Evolutionary conservation across 2,797 vertebrate species (phyloP), one percentile per base, ranked within the genome.

Genomic region (Melanotaenia trifasciata): DNA sequence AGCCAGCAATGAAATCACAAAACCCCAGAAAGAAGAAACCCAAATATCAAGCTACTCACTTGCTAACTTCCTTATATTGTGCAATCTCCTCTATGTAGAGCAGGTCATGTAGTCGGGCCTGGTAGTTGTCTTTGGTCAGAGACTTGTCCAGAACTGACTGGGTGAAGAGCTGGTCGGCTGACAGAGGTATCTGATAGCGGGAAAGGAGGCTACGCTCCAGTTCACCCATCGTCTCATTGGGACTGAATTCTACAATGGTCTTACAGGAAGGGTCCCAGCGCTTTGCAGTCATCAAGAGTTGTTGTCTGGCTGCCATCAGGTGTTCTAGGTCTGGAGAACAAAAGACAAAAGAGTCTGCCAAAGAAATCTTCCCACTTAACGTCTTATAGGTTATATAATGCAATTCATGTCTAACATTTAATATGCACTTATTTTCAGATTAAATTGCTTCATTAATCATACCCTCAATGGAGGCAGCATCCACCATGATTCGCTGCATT

Each of bases 1-100:
- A 13, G 5, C 5, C n/a, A 35, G 36, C 24, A 4, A 0, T 16
- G 2, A 16, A 50, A 35, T 16, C 0, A 0, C 3, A 16, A 45
- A 51, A 30, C n/a, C 33, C 8, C 4, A 33, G 3, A 9, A 14
- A 63, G 3, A 33, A n/a, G 0, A 67, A 70, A 53, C 0, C 28
- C 58, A 6, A 53, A 67, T 28, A 18, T 22, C 0, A 26, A 6
- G 35, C 3, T 36, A 96, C 98, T 97, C 93, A 99, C 98, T 99
- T 99, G 98, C 98, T 99, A 84, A 99, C 97, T 98, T 99, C 98
- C 91, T 99, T 99, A 84, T 99, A 99, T 87, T 99, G 98, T 69
- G 98, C 98, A 87, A 99, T 99, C 92, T 99, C 98, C 89, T 99
- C 98, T 38, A 99, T 99, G 81, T 99, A 99, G 75, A 99, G 97